Base-by-base conservation (phyloP, 2,113 vertebrate genomes). In the Piaya cayana region DNA sequence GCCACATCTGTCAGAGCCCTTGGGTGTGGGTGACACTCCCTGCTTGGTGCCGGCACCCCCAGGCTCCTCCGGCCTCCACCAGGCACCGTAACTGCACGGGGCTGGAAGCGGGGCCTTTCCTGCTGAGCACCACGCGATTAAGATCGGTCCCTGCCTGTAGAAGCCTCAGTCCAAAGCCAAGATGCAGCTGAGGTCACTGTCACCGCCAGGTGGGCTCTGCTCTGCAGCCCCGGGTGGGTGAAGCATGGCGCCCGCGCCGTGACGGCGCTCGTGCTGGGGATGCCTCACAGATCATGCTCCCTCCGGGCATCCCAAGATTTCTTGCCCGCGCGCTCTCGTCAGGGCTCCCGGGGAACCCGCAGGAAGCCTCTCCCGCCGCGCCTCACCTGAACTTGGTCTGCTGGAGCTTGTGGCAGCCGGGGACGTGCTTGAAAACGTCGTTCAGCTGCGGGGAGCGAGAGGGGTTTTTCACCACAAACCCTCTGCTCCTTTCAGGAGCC, bases 301-400 rank as follows among this genome's bases (percentile, higher is more conserved):
- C n/a, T 60, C 36, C 26, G 1, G 3, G 26, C 34, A 55, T 2
- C 3, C 15, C 30, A 15, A 15, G 43, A 72, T n/a, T 68, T 47
- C 70, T 82, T 27, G n/a, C 19, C n/a, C 12, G 1, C 9, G 25
- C 60, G 22, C 30, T 22, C 68, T 1, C 59, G 29, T 12, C 36
- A 42, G 37, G 14, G 15, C 67, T 68, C 75, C 13, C 25, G 32
- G 45, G 30, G 17, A 88, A 34, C 63, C 36, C 45, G 50, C 8
- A 36, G 65, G 65, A 67, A 5, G 15, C 18, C 26, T 78, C 36
- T 76, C 27, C 12, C 11, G 9, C 15, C 2, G 29, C 23, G 27
- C 94, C 98, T 98, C 96, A 99, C 99, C 99, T 99, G 97, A 99
- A 99, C n/a, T 97, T 96, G 3, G 99, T 99, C 84, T 98, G 98